Base-by-base conservation (phyloP, 30 jellyfish, hydroid and myxozoan genomes). In the Hydractinia echinata region DNA sequence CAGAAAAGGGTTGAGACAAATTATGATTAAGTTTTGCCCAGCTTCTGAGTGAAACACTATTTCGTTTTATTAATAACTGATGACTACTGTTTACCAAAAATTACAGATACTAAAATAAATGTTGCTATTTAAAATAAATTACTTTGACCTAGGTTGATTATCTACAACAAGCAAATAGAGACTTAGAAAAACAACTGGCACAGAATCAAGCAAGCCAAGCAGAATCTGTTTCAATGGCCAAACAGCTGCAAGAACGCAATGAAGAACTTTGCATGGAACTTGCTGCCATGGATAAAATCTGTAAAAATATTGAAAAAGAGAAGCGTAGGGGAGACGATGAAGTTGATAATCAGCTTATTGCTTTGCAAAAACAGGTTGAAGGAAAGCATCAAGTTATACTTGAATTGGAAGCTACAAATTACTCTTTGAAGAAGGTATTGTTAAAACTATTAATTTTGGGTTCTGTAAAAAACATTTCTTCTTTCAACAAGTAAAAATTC, bases 131-230 rank as follows among this genome's bases (percentile, higher is more conserved):
- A 58, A 58, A 13, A 58, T 58, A 16, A 58, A 58, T 66, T 61
- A 50, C 50, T 74, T 48, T 73, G 10, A 48, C 30, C 5, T 73
- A 92, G 98, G 98, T 92, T 48, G 98, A 92, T 68, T 92, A 92
- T 73, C 76, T 92, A 71, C 98, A 92, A 79, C 98, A 92, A 76
- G 96, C 95, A 9, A 92, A 92, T 66, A 86, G 95, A 4, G 98
- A 92, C 79, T 72, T 92, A 44, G 98, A 92, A 76, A 89, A 83
- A 77, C 91, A 92, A 80, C 73, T 83, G 44, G 60, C 74, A 81
- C 82, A 87, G 39, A 74, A 84, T 54, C 81, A 82, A 85, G 87
- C 69, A 48, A 55, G 89, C 21, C 86, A 87, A 51, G 86, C 83
- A 19, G 88, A 84, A 30, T 92, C 93, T 53, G 76, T 83, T 4